Evolutionary conservation across 1,140 invertebrate species (phyloP).

Genomic region (Ditylenchus dipsaci): DNA sequence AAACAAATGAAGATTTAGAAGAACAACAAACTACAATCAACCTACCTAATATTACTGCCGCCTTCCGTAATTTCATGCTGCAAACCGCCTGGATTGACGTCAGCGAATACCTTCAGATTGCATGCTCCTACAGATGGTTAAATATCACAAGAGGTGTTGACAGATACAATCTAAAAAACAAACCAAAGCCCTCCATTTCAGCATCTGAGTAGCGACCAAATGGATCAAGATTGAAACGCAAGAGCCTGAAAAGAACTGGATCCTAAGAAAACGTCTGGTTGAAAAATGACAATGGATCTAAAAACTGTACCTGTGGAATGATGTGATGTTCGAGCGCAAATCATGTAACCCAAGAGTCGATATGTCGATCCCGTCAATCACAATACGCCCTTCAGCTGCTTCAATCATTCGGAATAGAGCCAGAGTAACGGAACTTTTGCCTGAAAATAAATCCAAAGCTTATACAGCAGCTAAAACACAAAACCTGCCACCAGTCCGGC

Average conservation of each 20-base stretch:
- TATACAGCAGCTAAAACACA: too few relatives aligned
- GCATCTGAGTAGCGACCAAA: slow-evolving; percentile 71
- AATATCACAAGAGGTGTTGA: too few relatives aligned
- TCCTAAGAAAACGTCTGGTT: slow-evolving; percentile 48
- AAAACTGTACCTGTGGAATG: slow-evolving; percentile 69
- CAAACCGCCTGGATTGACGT: slow-evolving; percentile 25
- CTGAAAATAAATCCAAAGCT: slow-evolving; percentile 60
- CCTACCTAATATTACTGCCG: slow-evolving; percentile 58
- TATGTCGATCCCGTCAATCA: slow-evolving; percentile 69
- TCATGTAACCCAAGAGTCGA: slow-evolving; percentile 67
- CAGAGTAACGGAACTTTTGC: slow-evolving; percentile 75
- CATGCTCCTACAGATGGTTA: neutral
- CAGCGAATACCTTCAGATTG: slow-evolving; percentile 45
- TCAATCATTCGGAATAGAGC: slow-evolving; percentile 63
- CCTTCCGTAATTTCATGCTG: slow-evolving; percentile 47
- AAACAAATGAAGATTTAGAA: slow-evolving; percentile 21
- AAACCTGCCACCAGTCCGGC: slow-evolving; percentile 63
- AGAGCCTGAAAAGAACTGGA: slow-evolving; percentile 74
- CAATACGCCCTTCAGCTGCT: slow-evolving; percentile 61
- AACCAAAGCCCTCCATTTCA: slow-evolving; percentile 66
- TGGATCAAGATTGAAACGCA: slow-evolving; percentile 81
- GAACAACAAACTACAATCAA: slow-evolving; percentile 12
- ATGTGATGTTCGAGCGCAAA: slow-evolving; percentile 73
- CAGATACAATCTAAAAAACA: too few relatives aligned
- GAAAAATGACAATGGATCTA: neutral